A percentile compares a stretch with the other conserved stretches of the same genome.
Conservation (phyloP, 1,140 invertebrate species). For the Heliconius hermathena region DNA sequence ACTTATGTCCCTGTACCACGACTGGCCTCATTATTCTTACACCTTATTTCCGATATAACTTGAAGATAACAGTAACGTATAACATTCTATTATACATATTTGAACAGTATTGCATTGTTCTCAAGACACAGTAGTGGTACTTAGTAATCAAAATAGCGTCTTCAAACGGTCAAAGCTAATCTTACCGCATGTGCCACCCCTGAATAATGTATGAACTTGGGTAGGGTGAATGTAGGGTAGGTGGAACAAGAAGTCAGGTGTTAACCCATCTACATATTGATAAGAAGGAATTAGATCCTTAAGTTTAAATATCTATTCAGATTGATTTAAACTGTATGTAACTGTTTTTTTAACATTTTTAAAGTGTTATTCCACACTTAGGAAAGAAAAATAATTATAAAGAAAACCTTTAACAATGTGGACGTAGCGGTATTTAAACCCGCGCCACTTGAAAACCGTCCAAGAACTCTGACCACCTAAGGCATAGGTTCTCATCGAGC, state of each 20-base stretch:
- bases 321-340: background rate
- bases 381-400: too few species aligned
- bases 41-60: too few species aligned
- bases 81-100: background rate
- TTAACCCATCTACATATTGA: conserved; percentile 20
- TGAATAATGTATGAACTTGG: conserved; percentile 39
- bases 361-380: too few species aligned
- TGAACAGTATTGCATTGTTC: conserved; percentile 15
- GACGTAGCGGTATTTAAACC: too few species aligned
- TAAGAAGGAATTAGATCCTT: conserved; percentile 10
- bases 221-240: conserved; percentile 18
- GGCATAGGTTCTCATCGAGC: too few species aligned
- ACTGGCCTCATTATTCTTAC: background rate
- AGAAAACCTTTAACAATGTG: too few species aligned
- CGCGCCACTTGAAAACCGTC: too few species aligned
- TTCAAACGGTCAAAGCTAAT: conserved; percentile 38
- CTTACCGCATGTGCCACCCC: conserved; percentile 25
- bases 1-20: background rate
- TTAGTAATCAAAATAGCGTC: conserved; percentile 35
- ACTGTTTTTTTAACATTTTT: background rate
- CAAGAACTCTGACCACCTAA: too few species aligned
- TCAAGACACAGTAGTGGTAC: conserved; percentile 14
- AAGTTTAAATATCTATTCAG: background rate
- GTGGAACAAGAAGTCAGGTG: conserved; percentile 19
- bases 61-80: background rate